Evolutionary conservation across 2,797 vertebrate genomes (phyloP).

Genomic region (Tadarida brasiliensis): DNA sequence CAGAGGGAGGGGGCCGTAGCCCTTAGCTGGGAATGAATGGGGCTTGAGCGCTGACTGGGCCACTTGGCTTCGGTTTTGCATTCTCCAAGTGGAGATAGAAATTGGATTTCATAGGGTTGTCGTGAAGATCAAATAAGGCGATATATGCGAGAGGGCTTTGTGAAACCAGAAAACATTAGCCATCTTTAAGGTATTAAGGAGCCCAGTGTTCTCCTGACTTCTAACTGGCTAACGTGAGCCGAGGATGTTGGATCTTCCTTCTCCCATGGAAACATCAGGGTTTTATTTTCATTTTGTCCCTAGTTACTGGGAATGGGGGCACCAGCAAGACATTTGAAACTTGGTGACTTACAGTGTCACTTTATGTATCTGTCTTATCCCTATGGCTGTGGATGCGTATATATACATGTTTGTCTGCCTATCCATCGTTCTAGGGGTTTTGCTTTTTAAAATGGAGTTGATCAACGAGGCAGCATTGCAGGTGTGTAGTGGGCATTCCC

Average conservation of each 20-base stretch:
- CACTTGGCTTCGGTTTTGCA: background rate
- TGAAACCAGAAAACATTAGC: background rate
- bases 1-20: rapidly evolving
- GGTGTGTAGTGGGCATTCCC: rapidly evolving
- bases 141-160: background rate
- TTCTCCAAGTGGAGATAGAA: background rate
- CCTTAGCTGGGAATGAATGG: background rate
- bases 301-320: background rate
- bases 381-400: too few species aligned
- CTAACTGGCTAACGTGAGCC: background rate
- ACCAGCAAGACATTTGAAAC: constrained; percentile 36
- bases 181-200: background rate
- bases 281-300: background rate
- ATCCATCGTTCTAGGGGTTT: background rate
- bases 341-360: background rate
- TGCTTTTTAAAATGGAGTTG: background rate
- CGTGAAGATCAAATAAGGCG: background rate
- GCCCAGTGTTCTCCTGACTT: background rate
- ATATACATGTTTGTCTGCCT: background rate
- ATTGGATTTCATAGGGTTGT: background rate
- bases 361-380: background rate
- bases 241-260: background rate
- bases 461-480: background rate
- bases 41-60: background rate
- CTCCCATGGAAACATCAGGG: background rate